Base-by-base conservation (phyloP, 2,888 invertebrate species). In the Synergus itoensis region DNA sequence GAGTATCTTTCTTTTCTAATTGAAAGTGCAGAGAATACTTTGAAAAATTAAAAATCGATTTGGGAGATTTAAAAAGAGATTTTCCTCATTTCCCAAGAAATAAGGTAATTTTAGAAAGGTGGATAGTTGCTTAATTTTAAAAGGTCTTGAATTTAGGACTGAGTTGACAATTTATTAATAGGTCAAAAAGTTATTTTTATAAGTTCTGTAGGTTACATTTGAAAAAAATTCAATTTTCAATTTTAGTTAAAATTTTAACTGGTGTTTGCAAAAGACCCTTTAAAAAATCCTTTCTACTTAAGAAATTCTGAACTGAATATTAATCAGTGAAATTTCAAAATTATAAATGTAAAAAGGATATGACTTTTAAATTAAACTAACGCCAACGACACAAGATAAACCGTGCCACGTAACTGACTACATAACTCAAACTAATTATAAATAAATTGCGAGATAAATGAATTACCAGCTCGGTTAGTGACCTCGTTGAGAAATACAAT, bases 381-480 rank as follows among this genome's bases (percentile, higher is more conserved):
- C 8, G n/a, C 53, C n/a, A 53, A 8, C n/a, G n/a, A 53, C 53
- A n/a, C 53, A 28, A 45, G 45, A 16, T 69, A 28, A 48, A 28
- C 48, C 28, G 45, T 45, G 45, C 28, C 69, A 9, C 8, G 48
- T 48, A 69, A 48, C 69, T 48, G 45, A 48, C 69, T 69, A 48
- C 21, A 28, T 28, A 16, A 45, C 16, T 48, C 16, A 48, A 69
- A 45, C 28, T 69, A 69, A 73, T 73, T 53, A 73, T 36, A 53
- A 73, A 73, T 73, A 73, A 73, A 53, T 69, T 53, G 53, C n/a
- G 36, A 53, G 53, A 2, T 73, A 53, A 73, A 53, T 69, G n/a
- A 53, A 73, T 73, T 73, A 53, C 11, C 36, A 36, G n/a, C 45
- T 48, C 53, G 48, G 73, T 73, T 73, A 53, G 48, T 48, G 36